Evolutionary conservation across 1,140 invertebrate genomes (phyloP).

Genomic region (Plectrocnemia conspersa): DNA sequence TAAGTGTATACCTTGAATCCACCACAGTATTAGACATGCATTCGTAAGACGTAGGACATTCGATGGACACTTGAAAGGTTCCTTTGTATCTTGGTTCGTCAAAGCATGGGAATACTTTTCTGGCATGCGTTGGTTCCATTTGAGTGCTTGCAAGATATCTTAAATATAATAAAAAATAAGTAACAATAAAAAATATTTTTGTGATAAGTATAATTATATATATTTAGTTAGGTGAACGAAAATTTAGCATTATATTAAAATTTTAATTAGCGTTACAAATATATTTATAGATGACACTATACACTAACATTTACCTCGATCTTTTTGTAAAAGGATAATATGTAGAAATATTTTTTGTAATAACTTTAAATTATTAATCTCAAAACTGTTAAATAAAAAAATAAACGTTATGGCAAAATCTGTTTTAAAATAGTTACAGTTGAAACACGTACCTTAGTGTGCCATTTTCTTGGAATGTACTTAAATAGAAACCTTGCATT

Average conservation of each 20-base stretch:
- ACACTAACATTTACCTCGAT: no score
- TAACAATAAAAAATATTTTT: background rate
- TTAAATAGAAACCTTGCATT: constrained; percentile 55
- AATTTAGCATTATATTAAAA: no score
- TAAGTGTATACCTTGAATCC: no score
- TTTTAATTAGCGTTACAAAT: background rate
- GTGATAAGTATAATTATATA: no score
- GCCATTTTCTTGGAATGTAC: constrained; percentile 45
- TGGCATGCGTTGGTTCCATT: constrained; percentile 66
- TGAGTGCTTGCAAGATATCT: constrained; percentile 61
- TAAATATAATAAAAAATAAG: constrained; percentile 28
- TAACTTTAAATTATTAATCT: background rate
- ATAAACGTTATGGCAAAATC: background rate
- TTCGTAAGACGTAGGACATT: constrained; percentile 40
- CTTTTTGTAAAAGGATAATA: background rate
- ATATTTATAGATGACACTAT: background rate
- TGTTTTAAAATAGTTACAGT: background rate
- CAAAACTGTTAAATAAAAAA: background rate
- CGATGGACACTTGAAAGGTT: constrained; percentile 55
- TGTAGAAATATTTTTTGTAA: background rate
- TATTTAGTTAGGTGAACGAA: no score
- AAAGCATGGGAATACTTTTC: constrained; percentile 71
- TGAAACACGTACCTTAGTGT: constrained; percentile 35
- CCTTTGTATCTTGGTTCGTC: constrained; percentile 74
- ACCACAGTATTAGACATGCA: constrained; percentile 41